Conservation (phyloP, 2,797 vertebrate genomes). For the Lophotriccus pileatus region DNA sequence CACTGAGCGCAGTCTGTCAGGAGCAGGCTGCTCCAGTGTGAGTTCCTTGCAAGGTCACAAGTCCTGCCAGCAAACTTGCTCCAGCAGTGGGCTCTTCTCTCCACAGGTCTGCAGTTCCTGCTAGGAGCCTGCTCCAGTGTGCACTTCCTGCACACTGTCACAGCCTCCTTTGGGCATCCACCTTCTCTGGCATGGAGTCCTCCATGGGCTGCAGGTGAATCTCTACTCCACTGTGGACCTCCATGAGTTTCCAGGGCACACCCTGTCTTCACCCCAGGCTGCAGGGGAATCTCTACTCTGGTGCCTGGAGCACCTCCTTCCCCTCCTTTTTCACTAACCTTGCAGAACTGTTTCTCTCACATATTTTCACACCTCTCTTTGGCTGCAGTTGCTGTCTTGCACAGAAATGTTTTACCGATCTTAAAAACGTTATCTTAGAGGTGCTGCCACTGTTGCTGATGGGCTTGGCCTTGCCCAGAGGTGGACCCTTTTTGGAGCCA, state of each 20-base stretch:
- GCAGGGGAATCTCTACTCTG: background rate
- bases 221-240: background rate
- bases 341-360: background rate
- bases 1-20: background rate
- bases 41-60: background rate
- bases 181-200: background rate
- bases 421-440: background rate
- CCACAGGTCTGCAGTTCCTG: background rate
- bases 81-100: background rate
- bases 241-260: background rate
- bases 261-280: background rate
- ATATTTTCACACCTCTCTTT: background rate
- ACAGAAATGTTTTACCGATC: background rate
- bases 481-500: background rate
- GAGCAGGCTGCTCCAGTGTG: background rate
- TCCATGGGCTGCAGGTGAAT: background rate
- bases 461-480: background rate
- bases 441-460: accelerated
- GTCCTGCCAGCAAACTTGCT: background rate
- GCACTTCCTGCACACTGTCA: background rate
- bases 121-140: background rate
- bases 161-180: background rate
- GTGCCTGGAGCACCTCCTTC: background rate
- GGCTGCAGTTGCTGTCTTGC: background rate
- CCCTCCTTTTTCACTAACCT: background rate